Evolutionary conservation across 1,140 invertebrate species (phyloP), one percentile per base, ranked within the genome.

Genomic region (Psix sp.): DNA sequence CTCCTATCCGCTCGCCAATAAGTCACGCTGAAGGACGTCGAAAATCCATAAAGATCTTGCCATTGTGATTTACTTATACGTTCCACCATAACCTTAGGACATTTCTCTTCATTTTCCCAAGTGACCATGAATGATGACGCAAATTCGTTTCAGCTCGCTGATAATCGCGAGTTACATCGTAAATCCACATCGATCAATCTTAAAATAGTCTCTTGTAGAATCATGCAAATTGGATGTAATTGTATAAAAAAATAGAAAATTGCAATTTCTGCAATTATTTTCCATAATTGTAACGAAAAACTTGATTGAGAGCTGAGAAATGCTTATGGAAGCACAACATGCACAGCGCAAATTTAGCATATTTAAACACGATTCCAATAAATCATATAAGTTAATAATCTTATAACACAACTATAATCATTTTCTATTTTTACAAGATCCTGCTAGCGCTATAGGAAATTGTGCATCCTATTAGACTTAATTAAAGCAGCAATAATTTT

Each of bases 81-180:
- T 16, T 65, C 60, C 31, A 15, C 38, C 54, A 45, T 72, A 65
- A 65, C 60, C 54, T 45, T 46, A 59, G 54, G 59, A 72, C 40
- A 52, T 72, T 65, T 59, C 52, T 52, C 59, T 59, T 62, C 46
- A 65, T 72, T 72, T 72, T 52, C 46, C 57, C 38, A 36, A 26
- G 49, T 39, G 67, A 52, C 59, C 68, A 40, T 72, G 59, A 72
- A 72, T 52, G 59, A 72, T 72, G 51, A 59, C 59, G 68, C 45
- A 36, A 49, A 72, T 72, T 72, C 52, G 68, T 57, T 72, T 72
- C 68, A 59, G 42, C 52, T 35, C 51, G 26, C 59, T 59, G 68
- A 72, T 65, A 72, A 72, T 72, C 52, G 52, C 59, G 65, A 52
- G 56, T 49, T 45, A 52, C 40, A 51, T 36, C 29, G 56, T 52